These are phyloP conservation scores for Drosophila dunni DNA, from an alignment of 1,140 invertebrate species.

Conservation along the genomic window DNA sequence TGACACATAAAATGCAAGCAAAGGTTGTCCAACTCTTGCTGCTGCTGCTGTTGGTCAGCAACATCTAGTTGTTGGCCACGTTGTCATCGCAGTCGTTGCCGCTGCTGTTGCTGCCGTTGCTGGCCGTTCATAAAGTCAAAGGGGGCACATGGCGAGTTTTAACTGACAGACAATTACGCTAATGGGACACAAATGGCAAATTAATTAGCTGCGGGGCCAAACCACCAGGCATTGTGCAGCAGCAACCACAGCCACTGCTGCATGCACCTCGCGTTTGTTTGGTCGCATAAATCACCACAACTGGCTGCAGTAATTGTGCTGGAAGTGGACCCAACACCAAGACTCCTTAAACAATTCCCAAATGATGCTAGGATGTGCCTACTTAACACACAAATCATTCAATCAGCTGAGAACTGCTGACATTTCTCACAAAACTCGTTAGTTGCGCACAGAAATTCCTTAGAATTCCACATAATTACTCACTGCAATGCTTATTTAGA, in stretches of 20 bases:
- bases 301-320: conserved; percentile 29
- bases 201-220: conserved; percentile 74
- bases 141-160: conserved; percentile 67
- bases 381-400: background rate
- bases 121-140: conserved; percentile 67
- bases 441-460: background rate
- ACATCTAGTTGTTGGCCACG: conserved; percentile 34
- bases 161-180: conserved; percentile 82
- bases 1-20: conserved; percentile 77
- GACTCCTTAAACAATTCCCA: conserved; percentile 4
- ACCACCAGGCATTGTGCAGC: conserved; percentile 32
- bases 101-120: conserved; percentile 21
- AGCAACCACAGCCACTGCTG: conserved; percentile 7
- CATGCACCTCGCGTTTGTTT: conserved; percentile 21
- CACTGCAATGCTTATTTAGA: background rate
- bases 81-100: conserved; percentile 35
- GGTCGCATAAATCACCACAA: conserved; percentile 46
- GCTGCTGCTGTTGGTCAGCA: conserved; percentile 21
- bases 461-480: background rate
- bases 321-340: conserved; percentile 36
- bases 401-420: background rate
- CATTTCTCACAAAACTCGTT: background rate
- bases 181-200: conserved; percentile 84
- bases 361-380: background rate
- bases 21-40: conserved; percentile 56